Evolutionary conservation across 2,888 invertebrate genomes (phyloP).

Genomic region (Encarsia formosa): DNA sequence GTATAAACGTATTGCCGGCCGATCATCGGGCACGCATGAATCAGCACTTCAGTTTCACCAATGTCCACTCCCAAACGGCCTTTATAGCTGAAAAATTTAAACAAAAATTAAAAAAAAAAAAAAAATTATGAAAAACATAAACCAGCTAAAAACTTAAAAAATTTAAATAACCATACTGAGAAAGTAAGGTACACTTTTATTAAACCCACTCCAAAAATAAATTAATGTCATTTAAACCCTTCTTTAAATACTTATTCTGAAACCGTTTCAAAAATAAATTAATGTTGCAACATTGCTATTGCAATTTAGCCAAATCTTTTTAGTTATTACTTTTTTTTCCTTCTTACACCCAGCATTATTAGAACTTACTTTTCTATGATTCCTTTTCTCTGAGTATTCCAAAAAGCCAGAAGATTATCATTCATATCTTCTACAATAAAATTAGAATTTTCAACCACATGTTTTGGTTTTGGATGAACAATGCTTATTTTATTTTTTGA

Average conservation of each 20-base stretch:
- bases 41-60: conserved; percentile 62
- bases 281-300: too few relatives aligned
- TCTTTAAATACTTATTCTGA: too few relatives aligned
- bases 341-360: neutral
- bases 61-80: conserved; percentile 75
- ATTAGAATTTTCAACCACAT: conserved; percentile 3
- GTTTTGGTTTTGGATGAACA: conserved; percentile 21
- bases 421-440: conserved; percentile 34
- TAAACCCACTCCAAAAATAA: too few relatives aligned
- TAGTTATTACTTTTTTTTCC: neutral
- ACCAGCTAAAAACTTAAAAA: too few relatives aligned
- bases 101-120: too few relatives aligned
- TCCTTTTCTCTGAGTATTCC: conserved; percentile 52
- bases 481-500: conserved; percentile 42
- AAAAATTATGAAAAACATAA: too few relatives aligned
- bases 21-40: conserved; percentile 69
- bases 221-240: too few relatives aligned
- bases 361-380: conserved; percentile 60
- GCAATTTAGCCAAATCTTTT: too few relatives aligned
- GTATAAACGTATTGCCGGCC: conserved; percentile 64
- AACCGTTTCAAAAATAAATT: too few relatives aligned
- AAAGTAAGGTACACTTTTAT: too few relatives aligned
- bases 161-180: too few relatives aligned
- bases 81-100: conserved; percentile 60
- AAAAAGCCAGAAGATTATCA: conserved; percentile 5